phyloP scores from a whole-genome alignment of 2,888 invertebrate species.

The Frankliniella intonsa region DNA sequence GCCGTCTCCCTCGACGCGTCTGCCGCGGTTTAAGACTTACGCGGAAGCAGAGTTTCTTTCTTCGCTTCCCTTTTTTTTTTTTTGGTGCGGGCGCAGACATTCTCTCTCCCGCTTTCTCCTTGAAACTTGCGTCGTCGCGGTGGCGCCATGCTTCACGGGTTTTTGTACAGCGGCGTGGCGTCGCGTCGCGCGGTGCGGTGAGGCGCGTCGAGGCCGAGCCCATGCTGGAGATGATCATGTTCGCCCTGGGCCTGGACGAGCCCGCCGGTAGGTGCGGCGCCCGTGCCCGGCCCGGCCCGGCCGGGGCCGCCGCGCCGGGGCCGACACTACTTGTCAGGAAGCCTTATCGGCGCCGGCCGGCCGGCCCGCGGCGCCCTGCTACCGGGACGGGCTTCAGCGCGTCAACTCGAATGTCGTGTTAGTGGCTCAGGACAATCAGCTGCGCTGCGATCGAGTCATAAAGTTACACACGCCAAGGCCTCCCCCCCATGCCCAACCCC shows the following conservation, averaged over 20 bases:
- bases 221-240: constrained; percentile 13
- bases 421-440: neutral
- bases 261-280: neutral
- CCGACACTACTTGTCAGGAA: neutral
- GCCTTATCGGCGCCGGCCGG: neutral
- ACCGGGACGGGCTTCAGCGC: neutral
- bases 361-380: neutral
- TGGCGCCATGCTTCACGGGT: neutral
- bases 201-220: neutral
- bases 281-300: neutral
- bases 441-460: neutral
- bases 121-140: neutral
- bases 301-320: neutral
- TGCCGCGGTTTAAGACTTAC: neutral
- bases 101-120: neutral
- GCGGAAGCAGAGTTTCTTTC: neutral
- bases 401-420: neutral
- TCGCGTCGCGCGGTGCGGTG: neutral
- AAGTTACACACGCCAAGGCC: too few species aligned
- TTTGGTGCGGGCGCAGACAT: neutral
- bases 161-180: neutral
- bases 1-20: neutral
- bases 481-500: too few species aligned
- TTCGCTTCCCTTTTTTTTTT: neutral
- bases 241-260: constrained; percentile 14